Conservation (phyloP, 2,113 vertebrate genomes). For the Lanius ludovicianus region DNA sequence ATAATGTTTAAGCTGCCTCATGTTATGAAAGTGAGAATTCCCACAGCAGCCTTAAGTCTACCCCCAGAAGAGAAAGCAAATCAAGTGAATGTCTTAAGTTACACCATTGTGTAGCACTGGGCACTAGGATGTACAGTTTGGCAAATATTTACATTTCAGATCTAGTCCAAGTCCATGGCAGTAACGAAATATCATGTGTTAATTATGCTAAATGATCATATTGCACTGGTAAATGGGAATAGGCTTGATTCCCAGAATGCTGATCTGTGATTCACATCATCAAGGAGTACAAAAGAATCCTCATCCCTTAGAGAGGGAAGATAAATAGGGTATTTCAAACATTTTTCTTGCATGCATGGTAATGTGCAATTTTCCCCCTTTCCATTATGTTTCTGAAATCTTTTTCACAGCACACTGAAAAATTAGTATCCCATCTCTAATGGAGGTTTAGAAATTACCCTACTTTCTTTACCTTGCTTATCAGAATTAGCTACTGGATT, state of each 20-base stretch:
- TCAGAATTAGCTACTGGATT: neutral
- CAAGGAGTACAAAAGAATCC: neutral
- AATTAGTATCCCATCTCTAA: neutral
- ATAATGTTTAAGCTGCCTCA: neutral
- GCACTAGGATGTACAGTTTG: neutral
- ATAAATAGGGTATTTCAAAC: neutral
- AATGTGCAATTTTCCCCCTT: neutral
- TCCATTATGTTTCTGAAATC: neutral
- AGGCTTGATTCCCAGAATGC: neutral
- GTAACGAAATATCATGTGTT: neutral
- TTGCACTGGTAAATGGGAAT: neutral
- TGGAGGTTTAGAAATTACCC: neutral
- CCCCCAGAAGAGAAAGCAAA: neutral
- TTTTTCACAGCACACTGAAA: conserved; percentile 9
- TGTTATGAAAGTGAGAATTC: conserved; percentile 45
- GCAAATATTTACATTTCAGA: conserved; percentile 24
- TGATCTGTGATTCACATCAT: neutral
- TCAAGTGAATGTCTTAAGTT: neutral
- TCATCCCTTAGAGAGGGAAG: neutral
- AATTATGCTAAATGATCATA: conserved; percentile 14
- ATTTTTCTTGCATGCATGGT: neutral
- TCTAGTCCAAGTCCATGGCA: neutral
- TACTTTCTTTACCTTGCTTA: neutral
- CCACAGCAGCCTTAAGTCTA: conserved; percentile 1
- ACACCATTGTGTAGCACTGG: neutral